A percentile compares a stretch with the other conserved stretches of the same genome.
These are phyloP conservation scores for Prenolepis imparis DNA, from an alignment of 2,888 invertebrate genomes.

Conservation along the genomic window DNA sequence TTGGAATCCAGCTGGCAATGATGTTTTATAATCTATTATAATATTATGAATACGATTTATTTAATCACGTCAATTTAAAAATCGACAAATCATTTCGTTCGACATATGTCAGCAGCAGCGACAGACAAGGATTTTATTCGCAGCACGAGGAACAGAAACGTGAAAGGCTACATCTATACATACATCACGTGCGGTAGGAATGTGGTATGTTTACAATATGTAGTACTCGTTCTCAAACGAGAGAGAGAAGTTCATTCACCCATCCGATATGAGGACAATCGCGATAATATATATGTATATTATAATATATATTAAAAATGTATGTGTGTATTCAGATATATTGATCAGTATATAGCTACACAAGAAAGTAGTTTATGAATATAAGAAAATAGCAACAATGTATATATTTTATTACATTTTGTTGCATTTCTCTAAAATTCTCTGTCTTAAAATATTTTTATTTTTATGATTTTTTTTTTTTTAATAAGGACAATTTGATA, in stretches of 20 bases:
- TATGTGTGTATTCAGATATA: too few relatives aligned
- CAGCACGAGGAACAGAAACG: conserved; percentile 67
- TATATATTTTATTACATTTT: not conserved
- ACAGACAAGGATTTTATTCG: conserved; percentile 40
- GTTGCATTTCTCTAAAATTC: not conserved
- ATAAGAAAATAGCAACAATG: conserved; percentile 5
- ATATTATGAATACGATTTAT: not conserved
- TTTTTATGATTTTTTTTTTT: not conserved
- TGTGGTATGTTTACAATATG: conserved; percentile 80
- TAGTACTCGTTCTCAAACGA: conserved; percentile 68
- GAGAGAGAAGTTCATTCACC: conserved; percentile 73
- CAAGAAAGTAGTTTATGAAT: not conserved
- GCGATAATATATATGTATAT: conserved; percentile 54
- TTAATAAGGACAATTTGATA: not conserved
- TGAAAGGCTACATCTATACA: conserved; percentile 72
- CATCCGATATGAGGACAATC: conserved; percentile 49
- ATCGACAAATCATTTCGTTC: conserved; percentile 48
- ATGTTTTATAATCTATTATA: not conserved
- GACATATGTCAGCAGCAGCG: conserved; percentile 32
- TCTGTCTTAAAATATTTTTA: not conserved
- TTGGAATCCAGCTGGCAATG: not conserved
- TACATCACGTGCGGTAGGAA: conserved; percentile 70
- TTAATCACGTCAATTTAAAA: conserved; percentile 18
- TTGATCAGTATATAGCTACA: not conserved
- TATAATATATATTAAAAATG: conserved; percentile 11